Conservation (phyloP, 2,888 invertebrate genomes). For the Aquatica leii region DNA sequence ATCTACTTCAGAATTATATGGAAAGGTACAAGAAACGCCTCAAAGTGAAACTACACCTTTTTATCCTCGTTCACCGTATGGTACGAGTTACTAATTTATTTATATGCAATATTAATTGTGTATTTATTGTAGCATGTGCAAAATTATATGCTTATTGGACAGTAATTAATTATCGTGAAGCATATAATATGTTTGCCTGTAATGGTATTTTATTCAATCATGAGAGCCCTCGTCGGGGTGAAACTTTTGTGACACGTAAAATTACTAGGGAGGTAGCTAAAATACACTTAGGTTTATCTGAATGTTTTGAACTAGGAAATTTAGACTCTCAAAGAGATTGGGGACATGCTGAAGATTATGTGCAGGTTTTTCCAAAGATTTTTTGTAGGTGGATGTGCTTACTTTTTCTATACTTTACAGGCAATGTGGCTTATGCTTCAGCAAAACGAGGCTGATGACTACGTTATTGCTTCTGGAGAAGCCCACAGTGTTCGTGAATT, state of each 20-base stretch:
- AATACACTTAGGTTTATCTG: constrained; percentile 87
- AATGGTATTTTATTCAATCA: constrained; percentile 98
- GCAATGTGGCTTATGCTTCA: constrained; percentile 99
- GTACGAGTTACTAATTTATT: constrained; percentile 63
- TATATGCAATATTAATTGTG: no score
- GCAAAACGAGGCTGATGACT: constrained; percentile 89
- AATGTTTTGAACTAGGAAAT: constrained; percentile 90
- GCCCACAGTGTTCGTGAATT: constrained; percentile 96
- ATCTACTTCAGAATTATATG: constrained; percentile 94
- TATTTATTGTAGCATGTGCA: constrained; percentile 82
- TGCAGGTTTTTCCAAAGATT: constrained; percentile 77
- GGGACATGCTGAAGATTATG: constrained; percentile 97
- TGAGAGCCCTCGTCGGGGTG: constrained; percentile 93
- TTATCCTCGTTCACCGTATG: constrained; percentile 96
- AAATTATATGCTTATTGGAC: constrained; percentile 98
- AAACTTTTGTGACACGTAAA: constrained; percentile 98
- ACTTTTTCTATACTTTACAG: constrained; percentile 38
- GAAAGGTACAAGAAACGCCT: constrained; percentile 91
- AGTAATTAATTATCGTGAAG: constrained; percentile 93
- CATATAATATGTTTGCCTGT: constrained; percentile 94
- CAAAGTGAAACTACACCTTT: constrained; percentile 96
- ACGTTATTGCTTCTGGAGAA: constrained; percentile 96
- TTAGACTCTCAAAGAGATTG: constrained; percentile 96
- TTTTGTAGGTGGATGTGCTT: no score
- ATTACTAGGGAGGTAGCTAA: constrained; percentile 98